Base-by-base conservation (phyloP, 2,888 invertebrate species). In the Caenorhabditis sp. region DNA sequence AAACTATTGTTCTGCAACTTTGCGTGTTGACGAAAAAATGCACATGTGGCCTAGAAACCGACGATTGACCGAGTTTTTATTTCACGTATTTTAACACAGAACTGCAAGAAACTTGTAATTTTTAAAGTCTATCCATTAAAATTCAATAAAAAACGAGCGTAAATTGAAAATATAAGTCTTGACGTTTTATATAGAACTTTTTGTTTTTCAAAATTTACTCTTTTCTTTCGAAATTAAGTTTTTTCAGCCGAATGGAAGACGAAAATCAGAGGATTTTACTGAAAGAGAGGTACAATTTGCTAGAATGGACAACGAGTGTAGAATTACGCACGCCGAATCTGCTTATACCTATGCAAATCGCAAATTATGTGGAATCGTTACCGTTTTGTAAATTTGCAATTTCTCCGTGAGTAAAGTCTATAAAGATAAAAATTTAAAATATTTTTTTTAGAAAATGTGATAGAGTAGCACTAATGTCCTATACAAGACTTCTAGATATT, bases 301-400 rank as follows among this genome's bases (percentile, higher is more conserved):
- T 78, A 43, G 70, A 76, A 67, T 82, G 78, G 78, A 58, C 61
- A n/a, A 65, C 67, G 12, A 78, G 66, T 38, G 72, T 82, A 38
- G 80, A 82, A 61, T 78, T 82, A 62, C 67, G 72, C 7, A 70
- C 78, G 14, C 82, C 82, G 23, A 82, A 79, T 63, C 53, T 82
- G 1, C 53, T 77, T 58, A 80, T 81, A 54, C 80, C 82, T 20
- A 68, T 72, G 7, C 82, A 82, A 63, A 79, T 82, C 27, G 82
- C 82, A 10, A 69, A 71, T 27, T 71, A 77, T 60, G 70, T 82
- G 10, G 80, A 81, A 23, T 74, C 76, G 0, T 63, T 74, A 20
- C 82, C 82, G 5, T 78, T 79, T 52, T 78, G 76, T 64, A 77
- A 80, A 59, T 60, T 81, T 25, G 79, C 82, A 17, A 78, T 82